phyloP scores from a whole-genome alignment of 2,888 invertebrate genomes.

The Ptychoptera albimana region DNA sequence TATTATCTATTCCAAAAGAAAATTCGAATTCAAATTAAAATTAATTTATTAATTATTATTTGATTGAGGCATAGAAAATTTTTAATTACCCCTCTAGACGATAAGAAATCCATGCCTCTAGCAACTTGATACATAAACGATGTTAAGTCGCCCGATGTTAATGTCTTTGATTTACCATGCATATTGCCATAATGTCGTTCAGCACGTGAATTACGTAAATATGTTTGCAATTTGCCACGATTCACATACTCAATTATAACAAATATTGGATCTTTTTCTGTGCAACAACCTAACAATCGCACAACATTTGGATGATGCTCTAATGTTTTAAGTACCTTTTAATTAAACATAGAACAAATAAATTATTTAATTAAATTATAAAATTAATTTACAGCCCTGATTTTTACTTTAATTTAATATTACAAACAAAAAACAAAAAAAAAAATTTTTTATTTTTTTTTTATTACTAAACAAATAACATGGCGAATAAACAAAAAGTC shows the following conservation, averaged over 20 bases:
- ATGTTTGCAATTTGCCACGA: conserved; percentile 78
- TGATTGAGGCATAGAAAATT: background rate
- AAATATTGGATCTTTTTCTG: conserved; percentile 79
- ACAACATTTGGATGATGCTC: conserved; percentile 86
- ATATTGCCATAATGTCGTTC: conserved; percentile 39
- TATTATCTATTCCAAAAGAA: conserved; percentile 44
- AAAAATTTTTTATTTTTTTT: too few relatives aligned
- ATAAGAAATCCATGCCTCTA: conserved; percentile 75
- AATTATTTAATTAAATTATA: background rate
- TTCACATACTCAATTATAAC: conserved; percentile 86
- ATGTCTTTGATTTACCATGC: conserved; percentile 50
- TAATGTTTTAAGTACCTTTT: conserved; percentile 75
- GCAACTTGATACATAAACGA: conserved; percentile 86
- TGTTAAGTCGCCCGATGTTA: conserved; percentile 75
- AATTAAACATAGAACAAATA: background rate
- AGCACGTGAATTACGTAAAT: conserved; percentile 69
- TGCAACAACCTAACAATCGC: conserved; percentile 73
- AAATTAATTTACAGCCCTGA: background rate
- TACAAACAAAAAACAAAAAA: too few relatives aligned
- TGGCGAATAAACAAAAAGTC: too few relatives aligned
- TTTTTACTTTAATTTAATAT: background rate
- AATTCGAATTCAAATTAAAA: background rate
- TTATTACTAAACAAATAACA: too few relatives aligned
- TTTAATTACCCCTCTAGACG: conserved; percentile 59
- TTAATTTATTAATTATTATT: background rate